Evolutionary conservation across 2,113 vertebrate species (phyloP).

Genomic region (Menura novaehollandiae): DNA sequence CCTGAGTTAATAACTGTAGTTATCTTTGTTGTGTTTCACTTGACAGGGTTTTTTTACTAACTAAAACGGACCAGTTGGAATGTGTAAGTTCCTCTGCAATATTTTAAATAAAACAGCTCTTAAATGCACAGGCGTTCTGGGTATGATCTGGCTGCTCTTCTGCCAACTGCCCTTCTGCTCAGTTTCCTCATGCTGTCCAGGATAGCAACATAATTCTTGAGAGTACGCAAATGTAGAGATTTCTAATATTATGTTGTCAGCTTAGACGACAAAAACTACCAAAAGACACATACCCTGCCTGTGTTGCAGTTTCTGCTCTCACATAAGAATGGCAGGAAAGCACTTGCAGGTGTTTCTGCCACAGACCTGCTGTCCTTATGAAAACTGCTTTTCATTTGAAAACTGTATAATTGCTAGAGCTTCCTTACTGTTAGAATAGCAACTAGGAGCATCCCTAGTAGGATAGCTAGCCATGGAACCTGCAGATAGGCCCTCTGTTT

Average conservation of each 20-base stretch:
- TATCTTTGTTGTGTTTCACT: not conserved
- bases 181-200: fast-evolving
- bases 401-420: not conserved
- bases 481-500: not conserved
- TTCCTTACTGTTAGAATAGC: not conserved
- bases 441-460: not conserved
- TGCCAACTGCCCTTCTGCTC: not conserved
- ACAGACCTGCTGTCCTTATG: not conserved
- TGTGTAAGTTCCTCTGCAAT: not conserved
- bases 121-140: not conserved
- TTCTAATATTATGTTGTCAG: not conserved
- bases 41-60: not conserved
- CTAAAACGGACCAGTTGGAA: not conserved
- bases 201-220: not conserved
- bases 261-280: not conserved
- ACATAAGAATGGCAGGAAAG: not conserved
- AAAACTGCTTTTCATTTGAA: not conserved
- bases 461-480: not conserved
- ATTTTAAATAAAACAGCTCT: not conserved
- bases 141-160: not conserved
- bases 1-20: not conserved
- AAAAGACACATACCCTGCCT: not conserved
- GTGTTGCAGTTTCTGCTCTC: not conserved
- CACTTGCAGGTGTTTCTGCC: not conserved
- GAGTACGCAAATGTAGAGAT: not conserved